Percentiles rank a stretch among this genome's conserved stretches.
Evolutionary conservation across 2,797 vertebrate genomes (phyloP).

Genomic region (Characodon lateralis): DNA sequence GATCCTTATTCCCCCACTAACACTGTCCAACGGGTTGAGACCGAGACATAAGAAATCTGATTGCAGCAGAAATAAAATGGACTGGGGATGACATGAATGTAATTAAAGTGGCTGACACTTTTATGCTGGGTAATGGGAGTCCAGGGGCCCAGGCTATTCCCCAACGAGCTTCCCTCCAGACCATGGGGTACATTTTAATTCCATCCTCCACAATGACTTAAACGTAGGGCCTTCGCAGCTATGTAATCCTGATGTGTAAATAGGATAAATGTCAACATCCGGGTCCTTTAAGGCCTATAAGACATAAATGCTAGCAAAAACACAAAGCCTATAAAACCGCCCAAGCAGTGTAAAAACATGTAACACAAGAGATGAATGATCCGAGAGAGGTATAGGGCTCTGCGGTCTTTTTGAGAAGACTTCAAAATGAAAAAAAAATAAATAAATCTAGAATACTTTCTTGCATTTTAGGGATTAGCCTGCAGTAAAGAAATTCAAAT

Average conservation of each 20-base stretch:
- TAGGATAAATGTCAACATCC: constrained; percentile 97
- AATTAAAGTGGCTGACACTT: constrained; percentile 84
- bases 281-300: constrained; percentile 84
- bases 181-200: constrained; percentile 92
- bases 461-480: constrained; percentile 7
- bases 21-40: constrained; percentile 60
- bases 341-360: constrained; percentile 41
- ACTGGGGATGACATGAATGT: constrained; percentile 81
- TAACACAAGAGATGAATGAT: constrained; percentile 16
- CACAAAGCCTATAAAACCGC: constrained; percentile 60
- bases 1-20: constrained; percentile 38
- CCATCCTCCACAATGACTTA: constrained; percentile 92
- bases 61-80: constrained; percentile 79
- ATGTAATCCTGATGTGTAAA: constrained; percentile 98
- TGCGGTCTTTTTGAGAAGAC: constrained; percentile 1
- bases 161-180: constrained; percentile 85
- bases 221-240: constrained; percentile 92
- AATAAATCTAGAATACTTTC: not conserved
- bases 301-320: constrained; percentile 84
- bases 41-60: constrained; percentile 75
- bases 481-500: constrained; percentile 3
- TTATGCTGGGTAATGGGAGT: constrained; percentile 86
- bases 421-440: constrained; percentile 14
- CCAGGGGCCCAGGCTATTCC: constrained; percentile 86
- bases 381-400: not conserved